Conservation (phyloP, 2,113 vertebrate genomes). For the Cheirogaleus medius region DNA sequence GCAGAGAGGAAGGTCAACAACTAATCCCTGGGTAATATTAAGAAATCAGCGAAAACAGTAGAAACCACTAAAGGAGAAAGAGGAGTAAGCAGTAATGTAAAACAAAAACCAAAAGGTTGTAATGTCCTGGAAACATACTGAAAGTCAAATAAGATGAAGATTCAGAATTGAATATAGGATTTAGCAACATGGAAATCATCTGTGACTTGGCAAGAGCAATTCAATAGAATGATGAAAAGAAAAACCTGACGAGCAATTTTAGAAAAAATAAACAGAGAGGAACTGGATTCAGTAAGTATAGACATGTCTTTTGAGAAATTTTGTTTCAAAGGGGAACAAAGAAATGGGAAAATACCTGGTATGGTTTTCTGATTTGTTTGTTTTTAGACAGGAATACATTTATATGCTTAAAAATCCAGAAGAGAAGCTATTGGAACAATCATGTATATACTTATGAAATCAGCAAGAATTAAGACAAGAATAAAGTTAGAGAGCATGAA, state of each 20-base stretch:
- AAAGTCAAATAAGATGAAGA: background rate
- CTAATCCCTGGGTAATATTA: background rate
- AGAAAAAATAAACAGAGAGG: background rate
- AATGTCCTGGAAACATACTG: background rate
- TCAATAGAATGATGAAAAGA: background rate
- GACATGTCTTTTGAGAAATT: background rate
- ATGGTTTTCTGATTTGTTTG: background rate
- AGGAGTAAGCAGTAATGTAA: background rate
- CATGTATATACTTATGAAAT: background rate
- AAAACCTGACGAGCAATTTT: background rate
- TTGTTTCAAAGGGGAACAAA: constrained; percentile 4
- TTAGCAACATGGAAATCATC: background rate
- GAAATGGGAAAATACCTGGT: background rate
- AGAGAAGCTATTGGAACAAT: constrained; percentile 15
- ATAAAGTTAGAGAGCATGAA: background rate
- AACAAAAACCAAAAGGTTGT: background rate
- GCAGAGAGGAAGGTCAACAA: background rate
- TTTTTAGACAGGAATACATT: background rate
- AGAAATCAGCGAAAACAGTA: background rate
- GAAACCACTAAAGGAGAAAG: background rate
- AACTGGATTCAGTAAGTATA: background rate
- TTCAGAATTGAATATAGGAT: background rate
- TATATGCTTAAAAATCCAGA: constrained; percentile 4
- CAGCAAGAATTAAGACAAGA: background rate
- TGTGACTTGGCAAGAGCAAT: background rate